phyloP scores from a whole-genome alignment of 2,113 vertebrate genomes.

The Brachyistius frenatus region DNA sequence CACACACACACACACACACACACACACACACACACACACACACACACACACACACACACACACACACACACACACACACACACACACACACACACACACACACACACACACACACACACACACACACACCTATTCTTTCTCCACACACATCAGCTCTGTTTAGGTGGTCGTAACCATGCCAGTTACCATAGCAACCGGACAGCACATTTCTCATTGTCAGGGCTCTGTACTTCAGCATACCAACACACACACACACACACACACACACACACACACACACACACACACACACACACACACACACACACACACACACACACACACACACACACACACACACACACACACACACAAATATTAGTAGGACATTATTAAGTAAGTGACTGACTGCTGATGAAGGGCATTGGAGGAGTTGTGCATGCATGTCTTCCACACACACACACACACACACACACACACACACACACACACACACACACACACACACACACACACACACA shows the following conservation, averaged over 20 bases:
- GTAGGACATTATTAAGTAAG: no score
- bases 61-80: constrained; percentile 20
- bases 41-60: constrained; percentile 5
- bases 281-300: no score
- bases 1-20: constrained; percentile 5
- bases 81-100: constrained; percentile 4
- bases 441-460: background rate
- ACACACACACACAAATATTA: no score
- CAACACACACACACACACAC: constrained; percentile 35
- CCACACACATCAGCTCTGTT: constrained; percentile 62
- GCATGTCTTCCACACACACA: background rate
- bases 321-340: no score
- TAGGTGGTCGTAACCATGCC: constrained; percentile 77
- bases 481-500: background rate
- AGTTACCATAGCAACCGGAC: constrained; percentile 84
- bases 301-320: no score
- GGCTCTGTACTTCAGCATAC: constrained; percentile 65
- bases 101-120: constrained; percentile 24
- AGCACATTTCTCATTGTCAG: constrained; percentile 78
- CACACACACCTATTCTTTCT: constrained; percentile 13
- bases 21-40: constrained; percentile 27
- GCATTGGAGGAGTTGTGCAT: no score
- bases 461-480: constrained; percentile 4
- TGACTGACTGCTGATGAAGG: no score
- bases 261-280: constrained; percentile 20